Conservation (phyloP, 2,113 vertebrate species). For the Speoplatyrhinus poulsoni region DNA sequence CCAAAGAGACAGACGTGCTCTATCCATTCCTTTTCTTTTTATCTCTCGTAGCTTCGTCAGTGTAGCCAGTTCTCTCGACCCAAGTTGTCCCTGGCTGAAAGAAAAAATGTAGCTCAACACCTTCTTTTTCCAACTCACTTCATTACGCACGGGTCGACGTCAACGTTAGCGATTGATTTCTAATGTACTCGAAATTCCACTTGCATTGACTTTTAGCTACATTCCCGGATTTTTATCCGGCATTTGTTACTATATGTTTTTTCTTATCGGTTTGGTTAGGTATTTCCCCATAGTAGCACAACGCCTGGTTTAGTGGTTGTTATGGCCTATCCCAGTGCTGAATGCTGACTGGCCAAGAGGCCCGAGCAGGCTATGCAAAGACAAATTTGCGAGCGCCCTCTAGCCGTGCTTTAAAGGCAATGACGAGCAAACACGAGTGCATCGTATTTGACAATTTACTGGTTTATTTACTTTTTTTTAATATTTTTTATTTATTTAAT, state of each 20-base stretch:
- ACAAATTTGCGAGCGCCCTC: conserved; percentile 47
- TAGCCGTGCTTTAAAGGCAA: conserved; percentile 31
- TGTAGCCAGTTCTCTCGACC: conserved; percentile 48
- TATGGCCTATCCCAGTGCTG: conserved; percentile 68
- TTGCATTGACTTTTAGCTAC: conserved; percentile 57
- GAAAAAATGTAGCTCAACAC: conserved; percentile 74
- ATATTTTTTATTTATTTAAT: background rate
- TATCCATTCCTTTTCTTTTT: conserved; percentile 29
- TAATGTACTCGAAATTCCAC: conserved; percentile 32
- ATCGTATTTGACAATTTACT: too few relatives aligned
- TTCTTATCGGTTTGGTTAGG: conserved; percentile 56
- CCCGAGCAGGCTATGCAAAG: conserved; percentile 36
- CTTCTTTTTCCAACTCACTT: conserved; percentile 75
- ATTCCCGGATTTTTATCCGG: conserved; percentile 28
- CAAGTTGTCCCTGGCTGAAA: conserved; percentile 67
- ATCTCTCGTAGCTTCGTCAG: conserved; percentile 26
- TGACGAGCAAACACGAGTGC: background rate
- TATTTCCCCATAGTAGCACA: conserved; percentile 64
- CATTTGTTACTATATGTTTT: conserved; percentile 47
- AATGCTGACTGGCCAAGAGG: conserved; percentile 38
- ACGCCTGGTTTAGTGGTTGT: conserved; percentile 71
- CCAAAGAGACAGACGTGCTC: conserved; percentile 38
- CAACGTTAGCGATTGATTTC: conserved; percentile 43
- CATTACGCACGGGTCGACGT: conserved; percentile 73
- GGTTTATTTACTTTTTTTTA: too few relatives aligned